Conservation (phyloP, 37 sponge, comb jelly and placozoan species). For the Lycopodina hypogea region DNA sequence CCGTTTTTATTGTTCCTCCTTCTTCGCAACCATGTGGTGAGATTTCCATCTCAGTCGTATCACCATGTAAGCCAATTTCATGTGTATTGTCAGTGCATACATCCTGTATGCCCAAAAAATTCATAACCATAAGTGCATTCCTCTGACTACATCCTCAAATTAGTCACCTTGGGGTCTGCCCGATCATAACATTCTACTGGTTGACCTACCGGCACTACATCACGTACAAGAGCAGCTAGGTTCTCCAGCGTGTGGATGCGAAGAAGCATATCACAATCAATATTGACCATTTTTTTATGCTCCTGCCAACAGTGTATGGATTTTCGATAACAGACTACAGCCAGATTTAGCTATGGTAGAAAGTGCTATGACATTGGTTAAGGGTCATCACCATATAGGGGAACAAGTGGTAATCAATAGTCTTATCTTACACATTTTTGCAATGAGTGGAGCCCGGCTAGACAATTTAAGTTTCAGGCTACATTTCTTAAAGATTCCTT, state of each 20-base stretch:
- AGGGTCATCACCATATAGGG: neutral
- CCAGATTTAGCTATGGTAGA: conserved; percentile 30
- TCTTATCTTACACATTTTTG: conserved; percentile 31
- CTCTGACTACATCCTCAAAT: too few relatives aligned
- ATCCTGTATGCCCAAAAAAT: too few relatives aligned
- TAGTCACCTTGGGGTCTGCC: too few relatives aligned
- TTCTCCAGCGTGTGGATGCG: conserved; percentile 84
- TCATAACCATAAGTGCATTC: too few relatives aligned
- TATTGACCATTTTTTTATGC: conserved; percentile 18
- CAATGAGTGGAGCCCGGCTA: conserved; percentile 54
- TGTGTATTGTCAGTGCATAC: too few relatives aligned
- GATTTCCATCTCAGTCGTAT: too few relatives aligned
- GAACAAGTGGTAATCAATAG: too few relatives aligned
- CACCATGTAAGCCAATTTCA: too few relatives aligned
- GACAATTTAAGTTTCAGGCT: conserved; percentile 67
- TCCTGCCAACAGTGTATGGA: conserved; percentile 68
- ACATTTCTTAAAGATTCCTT: conserved; percentile 54
- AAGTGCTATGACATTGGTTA: neutral
- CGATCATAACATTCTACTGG: conserved; percentile 16
- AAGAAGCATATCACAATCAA: conserved; percentile 67
- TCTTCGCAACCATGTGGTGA: too few relatives aligned
- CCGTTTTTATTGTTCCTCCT: too few relatives aligned
- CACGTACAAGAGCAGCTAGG: conserved; percentile 44
- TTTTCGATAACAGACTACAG: conserved; percentile 48
- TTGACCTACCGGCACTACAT: too few relatives aligned